phyloP scores from a whole-genome alignment of 2,797 vertebrate genomes.

The Bovichtus variegatus region DNA sequence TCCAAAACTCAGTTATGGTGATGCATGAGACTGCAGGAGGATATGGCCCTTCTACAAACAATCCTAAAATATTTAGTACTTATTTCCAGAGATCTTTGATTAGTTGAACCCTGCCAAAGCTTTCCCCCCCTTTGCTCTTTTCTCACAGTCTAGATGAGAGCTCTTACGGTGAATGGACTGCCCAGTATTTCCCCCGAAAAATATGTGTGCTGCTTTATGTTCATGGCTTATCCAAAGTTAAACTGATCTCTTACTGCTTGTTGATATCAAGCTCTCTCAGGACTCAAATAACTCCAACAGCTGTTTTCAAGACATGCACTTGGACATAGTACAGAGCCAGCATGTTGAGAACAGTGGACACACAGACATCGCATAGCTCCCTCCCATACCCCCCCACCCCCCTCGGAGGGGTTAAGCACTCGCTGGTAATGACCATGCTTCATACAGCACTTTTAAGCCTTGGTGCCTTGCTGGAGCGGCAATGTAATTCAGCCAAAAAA shows the following conservation, averaged over 20 bases:
- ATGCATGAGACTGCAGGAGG: slow-evolving; percentile 31
- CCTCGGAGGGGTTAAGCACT: slow-evolving; percentile 72
- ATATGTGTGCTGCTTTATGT: slow-evolving; percentile 50
- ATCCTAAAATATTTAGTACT: slow-evolving; percentile 28
- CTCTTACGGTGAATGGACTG: slow-evolving; percentile 17
- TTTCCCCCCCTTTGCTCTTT: slow-evolving; percentile 6
- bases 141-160: slow-evolving; percentile 23
- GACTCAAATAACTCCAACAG: slow-evolving; percentile 63
- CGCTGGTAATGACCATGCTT: slow-evolving; percentile 78
- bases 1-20: slow-evolving; percentile 12
- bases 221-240: slow-evolving; percentile 43
- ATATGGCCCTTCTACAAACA: slow-evolving; percentile 42
- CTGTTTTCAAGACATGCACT: slow-evolving; percentile 66
- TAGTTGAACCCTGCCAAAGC: no score
- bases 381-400: background rate
- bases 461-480: slow-evolving; percentile 62
- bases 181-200: slow-evolving; percentile 22
- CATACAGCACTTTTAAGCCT: slow-evolving; percentile 79
- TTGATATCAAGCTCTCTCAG: slow-evolving; percentile 54
- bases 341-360: slow-evolving; percentile 54
- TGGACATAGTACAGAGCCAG: slow-evolving; percentile 56
- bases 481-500: slow-evolving; percentile 68
- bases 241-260: slow-evolving; percentile 43
- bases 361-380: slow-evolving; percentile 43
- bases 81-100: slow-evolving; percentile 46